Conservation (phyloP, 2,797 vertebrate species). For the Micromesistius poutassou region DNA sequence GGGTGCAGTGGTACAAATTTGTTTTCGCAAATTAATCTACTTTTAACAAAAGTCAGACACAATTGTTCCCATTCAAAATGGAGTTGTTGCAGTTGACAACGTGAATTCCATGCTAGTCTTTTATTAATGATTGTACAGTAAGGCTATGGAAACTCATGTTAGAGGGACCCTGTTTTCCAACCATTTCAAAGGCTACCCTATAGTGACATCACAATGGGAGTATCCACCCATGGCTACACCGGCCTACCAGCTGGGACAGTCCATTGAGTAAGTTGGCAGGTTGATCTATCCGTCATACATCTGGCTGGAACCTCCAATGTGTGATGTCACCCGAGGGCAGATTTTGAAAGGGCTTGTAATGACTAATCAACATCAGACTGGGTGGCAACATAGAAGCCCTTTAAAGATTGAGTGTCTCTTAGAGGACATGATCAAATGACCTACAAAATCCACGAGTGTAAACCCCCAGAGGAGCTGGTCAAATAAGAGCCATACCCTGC, state of each 20-base stretch:
- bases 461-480: neutral
- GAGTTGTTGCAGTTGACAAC: neutral
- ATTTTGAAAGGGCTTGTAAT: neutral
- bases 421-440: neutral
- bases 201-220: neutral
- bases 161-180: neutral
- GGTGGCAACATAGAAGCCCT: too few relatives aligned
- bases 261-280: neutral
- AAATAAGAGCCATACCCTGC: neutral
- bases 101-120: neutral
- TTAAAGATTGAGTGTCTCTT: neutral
- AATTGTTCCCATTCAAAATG: neutral
- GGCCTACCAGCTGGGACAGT: neutral
- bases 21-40: neutral
- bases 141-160: neutral
- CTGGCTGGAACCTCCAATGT: neutral
- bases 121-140: neutral
- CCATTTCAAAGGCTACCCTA: neutral
- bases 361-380: neutral
- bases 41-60: neutral
- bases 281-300: neutral
- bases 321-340: neutral
- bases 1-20: neutral
- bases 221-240: neutral
- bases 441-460: neutral